Conservation (phyloP, 1,140 invertebrate genomes). For the Drosophila asahinai region DNA sequence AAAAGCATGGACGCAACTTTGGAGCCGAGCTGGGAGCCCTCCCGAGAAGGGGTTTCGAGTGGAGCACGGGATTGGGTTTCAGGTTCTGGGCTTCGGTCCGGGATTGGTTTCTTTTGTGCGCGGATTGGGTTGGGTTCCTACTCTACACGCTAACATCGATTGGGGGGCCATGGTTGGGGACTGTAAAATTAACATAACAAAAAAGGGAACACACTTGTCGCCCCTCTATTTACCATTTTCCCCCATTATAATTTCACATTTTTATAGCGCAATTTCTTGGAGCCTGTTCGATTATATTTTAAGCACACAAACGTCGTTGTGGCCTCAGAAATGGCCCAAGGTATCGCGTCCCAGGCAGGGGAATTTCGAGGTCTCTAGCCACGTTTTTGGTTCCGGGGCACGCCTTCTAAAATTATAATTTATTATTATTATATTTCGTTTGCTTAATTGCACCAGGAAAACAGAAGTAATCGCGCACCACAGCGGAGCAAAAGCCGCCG, state of each 20-base stretch:
- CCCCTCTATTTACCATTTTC: slow-evolving; percentile 51
- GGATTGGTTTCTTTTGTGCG: slow-evolving; percentile 4
- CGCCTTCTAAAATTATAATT: slow-evolving; percentile 85
- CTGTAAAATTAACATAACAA: slow-evolving; percentile 77
- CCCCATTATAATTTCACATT: slow-evolving; percentile 63
- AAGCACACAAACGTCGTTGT: slow-evolving; percentile 79
- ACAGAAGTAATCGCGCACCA: slow-evolving; percentile 64
- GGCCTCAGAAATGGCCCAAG: slow-evolving; percentile 44
- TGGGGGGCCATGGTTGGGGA: slow-evolving; percentile 35
- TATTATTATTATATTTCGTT: slow-evolving; percentile 85
- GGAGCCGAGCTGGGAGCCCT: slow-evolving; percentile 22
- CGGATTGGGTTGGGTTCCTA: background rate
- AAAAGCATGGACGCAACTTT: slow-evolving; percentile 60
- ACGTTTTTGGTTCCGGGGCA: slow-evolving; percentile 23
- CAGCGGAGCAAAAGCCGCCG: slow-evolving; percentile 3
- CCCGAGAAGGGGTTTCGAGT: slow-evolving; percentile 18
- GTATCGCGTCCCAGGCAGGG: background rate
- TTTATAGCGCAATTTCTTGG: slow-evolving; percentile 72
- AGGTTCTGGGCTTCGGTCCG: slow-evolving; percentile 25
- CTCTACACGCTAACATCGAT: slow-evolving; percentile 42
- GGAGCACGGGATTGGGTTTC: slow-evolving; percentile 24
- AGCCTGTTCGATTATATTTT: slow-evolving; percentile 84
- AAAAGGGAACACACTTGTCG: slow-evolving; percentile 12
- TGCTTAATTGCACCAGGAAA: slow-evolving; percentile 85
- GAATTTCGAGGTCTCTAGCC: slow-evolving; percentile 1